Conservation (phyloP, 2,797 vertebrate genomes). For the Rallus crepitans region DNA sequence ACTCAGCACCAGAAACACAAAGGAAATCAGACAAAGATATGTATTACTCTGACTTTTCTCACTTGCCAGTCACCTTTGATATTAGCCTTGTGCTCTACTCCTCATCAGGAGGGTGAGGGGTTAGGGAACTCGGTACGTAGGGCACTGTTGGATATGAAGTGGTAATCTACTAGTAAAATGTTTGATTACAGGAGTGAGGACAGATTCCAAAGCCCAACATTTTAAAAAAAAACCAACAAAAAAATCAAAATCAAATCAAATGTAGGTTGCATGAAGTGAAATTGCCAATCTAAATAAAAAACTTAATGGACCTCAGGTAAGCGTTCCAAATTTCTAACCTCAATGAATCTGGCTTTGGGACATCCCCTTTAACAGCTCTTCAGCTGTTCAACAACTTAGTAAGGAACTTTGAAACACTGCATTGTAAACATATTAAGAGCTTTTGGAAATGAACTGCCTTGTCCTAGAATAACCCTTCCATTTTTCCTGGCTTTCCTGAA, state of each 20-base stretch:
- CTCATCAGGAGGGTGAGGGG: neutral
- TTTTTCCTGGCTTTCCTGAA: conserved; percentile 19
- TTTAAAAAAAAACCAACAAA: neutral
- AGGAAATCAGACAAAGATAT: neutral
- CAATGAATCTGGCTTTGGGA: conserved; percentile 52
- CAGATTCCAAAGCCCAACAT: neutral
- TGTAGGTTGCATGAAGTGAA: conserved; percentile 11
- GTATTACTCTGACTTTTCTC: neutral
- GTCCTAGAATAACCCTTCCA: conserved; percentile 40
- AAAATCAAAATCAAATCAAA: neutral
- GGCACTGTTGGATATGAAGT: neutral
- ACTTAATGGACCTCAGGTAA: neutral
- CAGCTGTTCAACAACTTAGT: conserved; percentile 36
- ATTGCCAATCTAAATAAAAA: conserved; percentile 64
- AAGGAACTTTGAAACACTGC: conserved; percentile 21
- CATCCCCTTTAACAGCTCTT: conserved; percentile 47
- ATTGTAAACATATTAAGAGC: conserved; percentile 12
- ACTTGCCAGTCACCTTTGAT: neutral
- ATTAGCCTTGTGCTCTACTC: neutral
- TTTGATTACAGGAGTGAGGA: neutral
- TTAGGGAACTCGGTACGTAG: neutral
- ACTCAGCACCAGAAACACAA: neutral
- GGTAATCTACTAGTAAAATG: neutral
- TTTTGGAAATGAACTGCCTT: conserved; percentile 12
- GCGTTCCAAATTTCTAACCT: conserved; percentile 58